Conservation (phyloP, 2,113 vertebrate genomes). For the Nibea albiflora region DNA sequence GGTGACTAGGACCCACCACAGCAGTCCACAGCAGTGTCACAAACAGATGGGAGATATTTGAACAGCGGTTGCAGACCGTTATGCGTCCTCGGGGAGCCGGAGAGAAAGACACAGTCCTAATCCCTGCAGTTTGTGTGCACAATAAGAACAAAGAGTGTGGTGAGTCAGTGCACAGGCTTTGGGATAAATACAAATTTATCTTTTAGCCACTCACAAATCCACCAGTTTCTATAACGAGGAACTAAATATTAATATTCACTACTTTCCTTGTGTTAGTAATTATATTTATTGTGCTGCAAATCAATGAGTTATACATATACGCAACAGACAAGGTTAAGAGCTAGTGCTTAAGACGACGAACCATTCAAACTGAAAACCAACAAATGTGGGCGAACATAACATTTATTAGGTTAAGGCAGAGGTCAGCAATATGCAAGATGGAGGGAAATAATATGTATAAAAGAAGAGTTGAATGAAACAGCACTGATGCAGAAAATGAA, state of each 20-base stretch:
- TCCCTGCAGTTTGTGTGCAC: constrained; percentile 25
- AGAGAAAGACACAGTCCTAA: constrained; percentile 11
- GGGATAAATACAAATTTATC: neutral
- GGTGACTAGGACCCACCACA: constrained; percentile 38
- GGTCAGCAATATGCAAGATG: constrained; percentile 5
- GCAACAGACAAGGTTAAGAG: neutral
- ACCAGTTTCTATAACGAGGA: neutral
- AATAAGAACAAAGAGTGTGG: neutral
- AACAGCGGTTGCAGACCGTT: constrained; percentile 64
- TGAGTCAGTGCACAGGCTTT: neutral
- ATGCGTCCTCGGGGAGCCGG: constrained; percentile 32
- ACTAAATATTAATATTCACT: neutral
- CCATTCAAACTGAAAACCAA: neutral
- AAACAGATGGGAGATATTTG: constrained; percentile 66
- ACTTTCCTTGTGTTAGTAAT: neutral
- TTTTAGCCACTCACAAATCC: neutral
- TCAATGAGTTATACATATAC: neutral
- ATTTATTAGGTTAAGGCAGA: neutral
- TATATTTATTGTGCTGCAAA: neutral
- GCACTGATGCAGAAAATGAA: constrained; percentile 39
- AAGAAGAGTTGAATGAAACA: constrained; percentile 21
- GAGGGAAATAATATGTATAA: constrained; percentile 7
- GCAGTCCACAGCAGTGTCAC: constrained; percentile 45
- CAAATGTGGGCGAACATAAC: neutral
- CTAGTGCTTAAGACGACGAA: neutral